Evolutionary conservation across 1,140 invertebrate species (phyloP).

Genomic region (Drosophila oshimai): DNA sequence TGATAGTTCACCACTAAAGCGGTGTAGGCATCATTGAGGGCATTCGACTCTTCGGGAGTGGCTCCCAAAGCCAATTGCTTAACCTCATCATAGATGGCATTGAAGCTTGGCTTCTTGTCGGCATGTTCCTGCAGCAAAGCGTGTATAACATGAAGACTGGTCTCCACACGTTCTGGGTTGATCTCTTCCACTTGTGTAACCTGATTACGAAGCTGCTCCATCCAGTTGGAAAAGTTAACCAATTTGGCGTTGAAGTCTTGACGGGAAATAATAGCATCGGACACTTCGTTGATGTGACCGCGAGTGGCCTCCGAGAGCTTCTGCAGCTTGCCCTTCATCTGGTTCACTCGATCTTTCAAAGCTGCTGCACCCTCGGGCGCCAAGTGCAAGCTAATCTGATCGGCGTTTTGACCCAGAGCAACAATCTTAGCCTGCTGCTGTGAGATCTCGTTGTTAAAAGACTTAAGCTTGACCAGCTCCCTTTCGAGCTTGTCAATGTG

Average conservation of each 20-base stretch:
- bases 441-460: slow-evolving; percentile 91
- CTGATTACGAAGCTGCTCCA: slow-evolving; percentile 89
- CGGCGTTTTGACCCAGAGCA: slow-evolving; percentile 89
- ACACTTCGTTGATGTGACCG: slow-evolving; percentile 89
- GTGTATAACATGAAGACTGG: slow-evolving; percentile 90
- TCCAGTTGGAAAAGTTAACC: slow-evolving; percentile 92
- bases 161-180: slow-evolving; percentile 90
- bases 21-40: slow-evolving; percentile 89
- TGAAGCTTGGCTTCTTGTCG: slow-evolving; percentile 89
- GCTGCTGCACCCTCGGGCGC: slow-evolving; percentile 89
- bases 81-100: slow-evolving; percentile 91
- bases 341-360: slow-evolving; percentile 88
- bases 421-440: slow-evolving; percentile 92
- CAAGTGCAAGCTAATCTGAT: slow-evolving; percentile 89
- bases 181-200: slow-evolving; percentile 91
- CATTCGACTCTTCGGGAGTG: slow-evolving; percentile 87
- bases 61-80: slow-evolving; percentile 89
- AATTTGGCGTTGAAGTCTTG: slow-evolving; percentile 94
- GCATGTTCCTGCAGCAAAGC: slow-evolving; percentile 90
- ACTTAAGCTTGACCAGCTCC: slow-evolving; percentile 88
- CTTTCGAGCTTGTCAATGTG: slow-evolving; percentile 89
- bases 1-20: slow-evolving; percentile 90
- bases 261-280: slow-evolving; percentile 89
- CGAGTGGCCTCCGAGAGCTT: slow-evolving; percentile 89
- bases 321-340: slow-evolving; percentile 88